phyloP scores from a whole-genome alignment of 2,797 vertebrate genomes.

The Borostomias antarcticus region DNA sequence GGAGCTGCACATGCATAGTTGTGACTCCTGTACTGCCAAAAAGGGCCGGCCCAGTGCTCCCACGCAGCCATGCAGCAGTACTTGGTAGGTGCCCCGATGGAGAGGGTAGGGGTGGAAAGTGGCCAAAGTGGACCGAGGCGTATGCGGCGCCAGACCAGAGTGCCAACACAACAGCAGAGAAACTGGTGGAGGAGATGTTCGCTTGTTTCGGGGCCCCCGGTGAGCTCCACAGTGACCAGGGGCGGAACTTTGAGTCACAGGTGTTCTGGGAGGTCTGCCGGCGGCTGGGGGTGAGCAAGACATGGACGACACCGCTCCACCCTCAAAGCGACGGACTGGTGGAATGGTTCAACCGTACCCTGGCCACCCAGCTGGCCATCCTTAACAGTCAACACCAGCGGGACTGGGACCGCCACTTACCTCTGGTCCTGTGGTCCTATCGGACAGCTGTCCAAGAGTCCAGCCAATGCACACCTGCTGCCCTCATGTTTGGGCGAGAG shows the following conservation, averaged over 20 bases:
- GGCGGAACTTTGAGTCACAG: constrained; percentile 17
- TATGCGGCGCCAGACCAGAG: constrained; percentile 7
- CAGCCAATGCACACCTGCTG: background rate
- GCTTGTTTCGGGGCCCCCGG: no score
- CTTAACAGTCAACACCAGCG: constrained; percentile 3
- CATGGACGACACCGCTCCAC: no score
- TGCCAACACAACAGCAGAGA: constrained; percentile 25
- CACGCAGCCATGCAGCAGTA: constrained; percentile 14
- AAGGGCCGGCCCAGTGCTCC: background rate
- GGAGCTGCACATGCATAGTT: constrained; percentile 13
- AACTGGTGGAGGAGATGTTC: constrained; percentile 20
- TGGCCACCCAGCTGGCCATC: background rate
- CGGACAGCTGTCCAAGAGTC: constrained; percentile 1
- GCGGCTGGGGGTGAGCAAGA: background rate
- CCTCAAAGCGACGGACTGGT: no score
- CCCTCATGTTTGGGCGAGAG: no score
- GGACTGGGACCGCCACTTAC: constrained; percentile 13
- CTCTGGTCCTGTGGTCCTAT: constrained; percentile 9
- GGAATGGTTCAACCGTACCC: no score
- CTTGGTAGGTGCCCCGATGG: constrained; percentile 21
- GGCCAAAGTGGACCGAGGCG: constrained; percentile 28
- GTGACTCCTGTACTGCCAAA: constrained; percentile 25
- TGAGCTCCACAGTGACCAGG: constrained; percentile 31
- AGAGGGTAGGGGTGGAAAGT: constrained; percentile 17
- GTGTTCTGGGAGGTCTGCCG: constrained; percentile 9